Percentiles rank a stretch among this genome's conserved stretches.
Conservation (phyloP, 2,113 vertebrate species). For the Sander vitreus region DNA sequence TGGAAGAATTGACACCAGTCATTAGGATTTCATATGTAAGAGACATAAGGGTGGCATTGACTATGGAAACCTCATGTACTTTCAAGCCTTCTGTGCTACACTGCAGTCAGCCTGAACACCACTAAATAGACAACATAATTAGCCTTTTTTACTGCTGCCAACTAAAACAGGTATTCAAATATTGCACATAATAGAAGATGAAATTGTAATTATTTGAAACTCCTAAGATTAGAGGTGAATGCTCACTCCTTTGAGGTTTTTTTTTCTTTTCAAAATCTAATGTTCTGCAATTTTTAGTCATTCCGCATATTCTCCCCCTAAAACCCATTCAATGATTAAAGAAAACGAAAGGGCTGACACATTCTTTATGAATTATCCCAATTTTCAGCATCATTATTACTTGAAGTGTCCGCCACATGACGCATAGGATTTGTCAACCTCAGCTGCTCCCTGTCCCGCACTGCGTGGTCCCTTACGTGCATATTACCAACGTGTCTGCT, state of each 20-base stretch:
- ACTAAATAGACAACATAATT: background rate
- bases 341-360: background rate
- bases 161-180: slow-evolving; percentile 26
- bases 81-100: background rate
- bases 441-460: too few species aligned
- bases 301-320: slow-evolving; percentile 5
- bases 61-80: background rate
- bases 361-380: slow-evolving; percentile 3
- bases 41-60: background rate
- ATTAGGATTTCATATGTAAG: slow-evolving; percentile 14
- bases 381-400: slow-evolving; percentile 6
- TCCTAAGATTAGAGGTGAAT: background rate
- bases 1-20: slow-evolving; percentile 32
- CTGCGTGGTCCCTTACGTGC: background rate
- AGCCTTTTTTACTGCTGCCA: background rate
- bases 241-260: background rate
- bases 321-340: slow-evolving; percentile 29
- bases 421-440: background rate
- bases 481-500: background rate
- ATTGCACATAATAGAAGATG: slow-evolving; percentile 1
- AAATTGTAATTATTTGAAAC: background rate
- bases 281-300: slow-evolving; percentile 17
- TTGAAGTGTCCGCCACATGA: background rate
- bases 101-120: background rate
- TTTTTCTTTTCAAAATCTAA: background rate